Base-by-base conservation (phyloP, 2,113 vertebrate species). In the Anser cygnoides region DNA sequence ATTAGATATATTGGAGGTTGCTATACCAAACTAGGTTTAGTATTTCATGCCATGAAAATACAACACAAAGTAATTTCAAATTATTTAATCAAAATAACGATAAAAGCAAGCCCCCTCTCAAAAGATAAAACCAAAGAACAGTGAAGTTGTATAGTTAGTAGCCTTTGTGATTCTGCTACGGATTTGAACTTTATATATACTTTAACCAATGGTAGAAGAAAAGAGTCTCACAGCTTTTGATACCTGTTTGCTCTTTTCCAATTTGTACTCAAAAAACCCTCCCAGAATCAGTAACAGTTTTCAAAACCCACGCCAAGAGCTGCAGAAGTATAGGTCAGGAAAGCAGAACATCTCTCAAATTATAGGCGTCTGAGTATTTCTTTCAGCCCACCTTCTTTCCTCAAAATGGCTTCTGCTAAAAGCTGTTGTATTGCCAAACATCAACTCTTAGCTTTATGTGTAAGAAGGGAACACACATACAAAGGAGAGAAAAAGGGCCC, bases 41-140 rank as follows among this genome's bases (percentile, higher is more conserved):
- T 97, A 95, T 90, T 97, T 95, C 88, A 89, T 96, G 96, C 80
- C 97, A 97, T 94, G 97, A 98, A 98, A 98, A 97, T 95, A 97
- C 80, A 96, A 97, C 66, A 94, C 44, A 94, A 97, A 95, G 94
- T 54, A 52, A 96, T 88, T 95, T 96, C 62, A 73, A 94, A 97
- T n/a, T 91, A 49, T 33, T 83, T 92, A 33, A 96, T 54, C 52
- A 89, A 92, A 94, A 91, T 71, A 85, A 86, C 68, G 73, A 67
- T 28, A 94, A 96, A 97, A 94, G 39, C 83, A 93, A 97, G 67
- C 2, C 4, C 31, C 3, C 49, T 35, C 33, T 26, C 35, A 67
- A 55, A 91, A 75, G 41, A 55, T 75, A 37, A 37, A 9, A 89
- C 61, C 5, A 83, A 83, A 85, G 43, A 0, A 0, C 31, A 85